A percentile compares a stretch with the other conserved stretches of the same genome.
phyloP scores from a whole-genome alignment of 2,113 vertebrate species.

The Arothron firmamentum region DNA sequence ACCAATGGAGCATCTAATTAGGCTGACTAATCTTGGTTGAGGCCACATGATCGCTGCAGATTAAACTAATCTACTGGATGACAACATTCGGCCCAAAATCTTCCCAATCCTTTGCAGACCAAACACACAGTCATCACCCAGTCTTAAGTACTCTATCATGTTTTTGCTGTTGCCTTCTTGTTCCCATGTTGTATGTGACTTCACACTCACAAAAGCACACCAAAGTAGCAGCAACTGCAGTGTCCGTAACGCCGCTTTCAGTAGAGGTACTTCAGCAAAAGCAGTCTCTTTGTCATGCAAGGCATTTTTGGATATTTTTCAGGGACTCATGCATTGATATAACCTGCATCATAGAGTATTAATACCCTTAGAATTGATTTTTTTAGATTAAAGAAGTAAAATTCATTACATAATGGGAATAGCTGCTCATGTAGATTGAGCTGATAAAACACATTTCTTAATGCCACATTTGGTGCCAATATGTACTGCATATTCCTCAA shows the following conservation, averaged over 20 bases:
- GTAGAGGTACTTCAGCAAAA: conserved; percentile 1
- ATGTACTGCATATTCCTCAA: conserved; percentile 21
- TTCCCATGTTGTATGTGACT: conserved; percentile 36
- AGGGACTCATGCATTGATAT: too few species aligned
- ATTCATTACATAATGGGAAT: too few species aligned
- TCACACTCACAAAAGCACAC: conserved; percentile 30
- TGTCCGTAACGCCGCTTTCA: conserved; percentile 8
- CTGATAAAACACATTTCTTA: conserved; percentile 16
- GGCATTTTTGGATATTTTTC: too few species aligned
- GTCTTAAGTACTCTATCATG: conserved; percentile 45
- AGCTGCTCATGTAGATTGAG: not conserved
- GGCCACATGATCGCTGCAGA: conserved; percentile 40
- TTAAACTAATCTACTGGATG: conserved; percentile 51
- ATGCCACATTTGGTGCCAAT: conserved; percentile 63
- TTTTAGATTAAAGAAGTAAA: too few species aligned
- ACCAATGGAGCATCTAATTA: conserved; percentile 31
- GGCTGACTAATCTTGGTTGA: conserved; percentile 36
- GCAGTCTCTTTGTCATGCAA: not conserved
- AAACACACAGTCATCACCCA: conserved; percentile 30
- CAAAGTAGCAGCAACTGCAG: conserved; percentile 25
- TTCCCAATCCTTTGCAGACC: conserved; percentile 37
- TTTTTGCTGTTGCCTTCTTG: conserved; percentile 42
- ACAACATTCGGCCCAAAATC: conserved; percentile 40
- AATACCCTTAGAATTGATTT: too few species aligned
- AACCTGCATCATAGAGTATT: too few species aligned